Conservation (phyloP, 2,797 vertebrate species). For the Melanotaenia trifasciata region DNA sequence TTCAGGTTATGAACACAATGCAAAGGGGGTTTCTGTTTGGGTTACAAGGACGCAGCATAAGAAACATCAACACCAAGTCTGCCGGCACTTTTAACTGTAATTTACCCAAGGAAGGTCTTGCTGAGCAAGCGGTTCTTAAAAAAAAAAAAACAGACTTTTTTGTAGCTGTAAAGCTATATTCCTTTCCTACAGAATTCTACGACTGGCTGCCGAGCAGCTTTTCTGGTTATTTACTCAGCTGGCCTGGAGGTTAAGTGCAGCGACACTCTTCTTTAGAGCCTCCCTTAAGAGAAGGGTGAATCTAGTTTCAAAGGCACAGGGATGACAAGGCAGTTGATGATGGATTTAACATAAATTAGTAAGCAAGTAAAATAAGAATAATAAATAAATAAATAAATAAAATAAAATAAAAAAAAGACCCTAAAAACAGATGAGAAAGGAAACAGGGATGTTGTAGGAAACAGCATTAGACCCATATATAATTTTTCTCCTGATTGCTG, state of each 20-base stretch:
- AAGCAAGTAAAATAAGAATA: not conserved
- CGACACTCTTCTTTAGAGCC: conserved; percentile 30
- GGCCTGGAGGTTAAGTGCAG: conserved; percentile 21
- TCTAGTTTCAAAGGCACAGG: not conserved
- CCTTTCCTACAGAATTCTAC: conserved; percentile 23
- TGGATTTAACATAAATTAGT: not conserved
- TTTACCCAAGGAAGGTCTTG: conserved; percentile 32
- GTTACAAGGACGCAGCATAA: conserved; percentile 23
- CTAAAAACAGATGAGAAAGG: not conserved
- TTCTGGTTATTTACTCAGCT: conserved; percentile 52
- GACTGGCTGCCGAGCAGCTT: conserved; percentile 29
- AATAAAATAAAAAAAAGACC: not conserved
- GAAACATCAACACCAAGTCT: conserved; percentile 23
- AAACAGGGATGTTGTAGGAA: not conserved
- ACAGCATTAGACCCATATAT: conserved; percentile 13
- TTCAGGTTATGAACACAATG: conserved; percentile 9
- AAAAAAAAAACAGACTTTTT: conserved; percentile 28
- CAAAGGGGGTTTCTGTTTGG: conserved; percentile 25
- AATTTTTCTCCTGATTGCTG: conserved; percentile 20
- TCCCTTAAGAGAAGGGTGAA: conserved; percentile 11
- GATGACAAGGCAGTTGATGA: conserved; percentile 3
- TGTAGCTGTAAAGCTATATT: conserved; percentile 47
- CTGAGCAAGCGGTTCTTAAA: conserved; percentile 48
- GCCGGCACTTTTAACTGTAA: conserved; percentile 41
- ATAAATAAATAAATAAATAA: not conserved